phyloP scores from a whole-genome alignment of 1,140 invertebrate species.

The Probaryconus sp. region DNA sequence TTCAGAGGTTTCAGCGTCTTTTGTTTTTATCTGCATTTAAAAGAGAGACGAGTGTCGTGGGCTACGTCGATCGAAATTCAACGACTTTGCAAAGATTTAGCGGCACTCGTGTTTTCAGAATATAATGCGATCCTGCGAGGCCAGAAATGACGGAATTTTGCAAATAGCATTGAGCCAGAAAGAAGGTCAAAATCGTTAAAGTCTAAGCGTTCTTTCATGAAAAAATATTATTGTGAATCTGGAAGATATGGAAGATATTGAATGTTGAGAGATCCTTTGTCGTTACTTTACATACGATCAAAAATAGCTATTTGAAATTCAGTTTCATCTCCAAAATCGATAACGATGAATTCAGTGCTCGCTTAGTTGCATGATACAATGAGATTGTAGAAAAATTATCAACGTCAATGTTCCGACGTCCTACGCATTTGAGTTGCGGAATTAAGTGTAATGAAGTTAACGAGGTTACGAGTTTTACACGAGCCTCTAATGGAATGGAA shows the following conservation, averaged over 20 bases:
- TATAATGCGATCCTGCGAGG: slow-evolving; percentile 44
- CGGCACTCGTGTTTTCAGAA: slow-evolving; percentile 42
- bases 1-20: slow-evolving; percentile 3
- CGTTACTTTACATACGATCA: slow-evolving; percentile 24
- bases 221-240: slow-evolving; percentile 40
- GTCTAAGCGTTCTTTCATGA: slow-evolving; percentile 33
- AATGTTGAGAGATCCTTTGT: slow-evolving; percentile 30
- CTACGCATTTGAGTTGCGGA: slow-evolving; percentile 3
- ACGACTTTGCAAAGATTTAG: slow-evolving; percentile 49
- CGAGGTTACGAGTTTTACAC: slow-evolving; percentile 28
- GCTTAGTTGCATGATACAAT: not conserved
- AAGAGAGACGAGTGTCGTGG: slow-evolving; percentile 31
- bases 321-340: slow-evolving; percentile 1
- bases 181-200: slow-evolving; percentile 48
- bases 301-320: slow-evolving; percentile 26
- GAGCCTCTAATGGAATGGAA: slow-evolving; percentile 20
- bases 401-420: not conserved
- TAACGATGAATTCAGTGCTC: not conserved
- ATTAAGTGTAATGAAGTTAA: slow-evolving; percentile 22
- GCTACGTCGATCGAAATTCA: slow-evolving; percentile 45
- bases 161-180: slow-evolving; percentile 16
- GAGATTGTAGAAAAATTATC: slow-evolving; percentile 6
- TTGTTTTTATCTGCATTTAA: slow-evolving; percentile 26
- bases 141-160: slow-evolving; percentile 22
- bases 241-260: slow-evolving; percentile 35